Conservation (phyloP, 2,888 invertebrate genomes). For the Gari tellinella region DNA sequence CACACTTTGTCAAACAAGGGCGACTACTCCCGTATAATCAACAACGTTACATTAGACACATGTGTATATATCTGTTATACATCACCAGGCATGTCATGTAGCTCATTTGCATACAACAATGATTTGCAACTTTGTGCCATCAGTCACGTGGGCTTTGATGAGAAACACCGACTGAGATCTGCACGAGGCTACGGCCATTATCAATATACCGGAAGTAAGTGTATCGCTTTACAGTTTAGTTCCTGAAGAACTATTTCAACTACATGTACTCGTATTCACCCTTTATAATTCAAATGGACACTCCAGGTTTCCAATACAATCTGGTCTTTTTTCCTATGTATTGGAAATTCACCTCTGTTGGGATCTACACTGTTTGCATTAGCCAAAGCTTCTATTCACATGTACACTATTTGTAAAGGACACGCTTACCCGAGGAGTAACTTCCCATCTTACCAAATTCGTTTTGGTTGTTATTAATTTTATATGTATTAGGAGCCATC, state of each 20-base stretch:
- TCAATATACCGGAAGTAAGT: conserved; percentile 20
- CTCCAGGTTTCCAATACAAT: too few species aligned
- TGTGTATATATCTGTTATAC: conserved; percentile 14
- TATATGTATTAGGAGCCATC: too few species aligned
- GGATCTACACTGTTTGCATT: background rate
- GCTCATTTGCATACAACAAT: conserved; percentile 29
- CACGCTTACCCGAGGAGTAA: too few species aligned
- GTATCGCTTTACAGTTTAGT: conserved; percentile 2
- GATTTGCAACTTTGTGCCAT: conserved; percentile 19
- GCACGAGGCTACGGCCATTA: conserved; percentile 10
- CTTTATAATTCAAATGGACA: too few species aligned
- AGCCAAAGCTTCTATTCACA: too few species aligned
- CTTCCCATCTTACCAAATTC: too few species aligned
- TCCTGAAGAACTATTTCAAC: background rate
- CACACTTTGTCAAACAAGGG: background rate
- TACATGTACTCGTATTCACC: background rate
- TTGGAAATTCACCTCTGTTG: background rate
- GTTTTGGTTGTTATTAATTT: too few species aligned
- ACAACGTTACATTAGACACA: background rate
- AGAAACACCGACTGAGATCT: background rate
- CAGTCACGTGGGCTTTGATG: conserved; percentile 6
- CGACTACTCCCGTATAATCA: background rate
- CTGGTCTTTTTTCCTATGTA: too few species aligned
- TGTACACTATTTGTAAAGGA: too few species aligned
- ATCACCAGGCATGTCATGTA: conserved; percentile 14